Conservation (phyloP, 2,888 invertebrate genomes). For the Anaspis maculata region DNA sequence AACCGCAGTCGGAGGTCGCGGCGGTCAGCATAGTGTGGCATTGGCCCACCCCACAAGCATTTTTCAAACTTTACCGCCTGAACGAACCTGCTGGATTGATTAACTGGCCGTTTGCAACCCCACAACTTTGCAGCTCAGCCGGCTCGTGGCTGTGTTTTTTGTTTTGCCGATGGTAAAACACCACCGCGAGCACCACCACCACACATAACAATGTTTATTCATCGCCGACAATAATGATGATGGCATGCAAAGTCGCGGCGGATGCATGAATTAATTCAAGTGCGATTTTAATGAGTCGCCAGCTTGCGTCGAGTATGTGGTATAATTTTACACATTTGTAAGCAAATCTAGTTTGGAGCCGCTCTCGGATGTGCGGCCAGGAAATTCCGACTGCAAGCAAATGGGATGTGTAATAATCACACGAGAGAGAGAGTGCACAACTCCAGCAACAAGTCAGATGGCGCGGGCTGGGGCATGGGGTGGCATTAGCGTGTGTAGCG, state of each 20-base stretch:
- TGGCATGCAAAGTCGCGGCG: background rate
- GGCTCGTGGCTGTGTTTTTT: too few species aligned
- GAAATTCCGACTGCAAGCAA: constrained; percentile 25
- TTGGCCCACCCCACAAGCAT: too few species aligned
- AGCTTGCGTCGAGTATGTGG: constrained; percentile 16
- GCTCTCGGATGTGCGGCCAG: constrained; percentile 21
- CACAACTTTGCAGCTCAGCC: too few species aligned
- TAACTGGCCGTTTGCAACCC: too few species aligned
- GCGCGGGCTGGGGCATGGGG: too few species aligned
- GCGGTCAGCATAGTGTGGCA: too few species aligned
- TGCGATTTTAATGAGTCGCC: constrained; percentile 16
- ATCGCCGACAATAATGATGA: background rate
- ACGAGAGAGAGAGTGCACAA: constrained; percentile 14
- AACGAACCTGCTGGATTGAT: too few species aligned
- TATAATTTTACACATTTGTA: constrained; percentile 24
- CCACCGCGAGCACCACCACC: too few species aligned
- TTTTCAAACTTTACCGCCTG: too few species aligned
- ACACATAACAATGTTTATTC: too few species aligned
- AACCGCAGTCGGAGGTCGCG: too few species aligned
- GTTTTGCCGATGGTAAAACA: too few species aligned
- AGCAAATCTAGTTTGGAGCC: constrained; percentile 21
- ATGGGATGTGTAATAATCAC: constrained; percentile 24
- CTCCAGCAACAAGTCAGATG: constrained; percentile 24
- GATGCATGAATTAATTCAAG: constrained; percentile 13
- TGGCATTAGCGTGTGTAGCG: constrained; percentile 6